Conservation (phyloP, 2,113 vertebrate species). For the Chloebia gouldiae region DNA sequence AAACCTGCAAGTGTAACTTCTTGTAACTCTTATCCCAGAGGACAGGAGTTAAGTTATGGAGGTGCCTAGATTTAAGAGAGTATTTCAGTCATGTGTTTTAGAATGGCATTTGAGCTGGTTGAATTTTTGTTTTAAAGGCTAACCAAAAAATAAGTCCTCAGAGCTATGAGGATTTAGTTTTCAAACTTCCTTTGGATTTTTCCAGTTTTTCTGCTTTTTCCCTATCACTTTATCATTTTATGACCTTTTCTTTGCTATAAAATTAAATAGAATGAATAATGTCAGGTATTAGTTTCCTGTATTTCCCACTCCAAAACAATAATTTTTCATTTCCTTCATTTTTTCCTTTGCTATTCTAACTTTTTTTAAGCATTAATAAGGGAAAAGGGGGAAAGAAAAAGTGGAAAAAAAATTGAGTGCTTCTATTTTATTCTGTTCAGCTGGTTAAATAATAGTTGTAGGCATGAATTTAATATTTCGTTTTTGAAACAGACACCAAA, state of each 20-base stretch:
- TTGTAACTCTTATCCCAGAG: neutral
- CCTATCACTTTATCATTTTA: neutral
- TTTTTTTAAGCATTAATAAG: neutral
- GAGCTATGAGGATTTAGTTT: neutral
- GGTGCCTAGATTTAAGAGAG: neutral
- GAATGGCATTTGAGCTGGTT: neutral
- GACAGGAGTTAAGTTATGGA: neutral
- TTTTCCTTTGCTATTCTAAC: neutral
- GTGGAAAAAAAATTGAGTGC: neutral
- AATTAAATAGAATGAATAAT: constrained; percentile 11
- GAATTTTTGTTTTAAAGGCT: neutral
- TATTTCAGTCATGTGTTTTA: neutral
- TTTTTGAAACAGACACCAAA: neutral
- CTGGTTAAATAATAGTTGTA: neutral
- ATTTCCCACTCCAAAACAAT: neutral
- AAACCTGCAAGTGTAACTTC: neutral
- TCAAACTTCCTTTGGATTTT: neutral
- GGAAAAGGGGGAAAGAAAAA: neutral
- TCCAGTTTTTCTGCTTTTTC: neutral
- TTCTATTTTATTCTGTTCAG: neutral
- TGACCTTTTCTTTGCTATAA: neutral
- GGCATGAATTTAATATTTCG: neutral
- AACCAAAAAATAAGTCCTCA: neutral
- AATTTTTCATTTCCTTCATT: neutral
- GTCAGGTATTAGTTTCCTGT: neutral